Conservation (phyloP, 1,140 invertebrate species). For the Chionoecetes opilio region DNA sequence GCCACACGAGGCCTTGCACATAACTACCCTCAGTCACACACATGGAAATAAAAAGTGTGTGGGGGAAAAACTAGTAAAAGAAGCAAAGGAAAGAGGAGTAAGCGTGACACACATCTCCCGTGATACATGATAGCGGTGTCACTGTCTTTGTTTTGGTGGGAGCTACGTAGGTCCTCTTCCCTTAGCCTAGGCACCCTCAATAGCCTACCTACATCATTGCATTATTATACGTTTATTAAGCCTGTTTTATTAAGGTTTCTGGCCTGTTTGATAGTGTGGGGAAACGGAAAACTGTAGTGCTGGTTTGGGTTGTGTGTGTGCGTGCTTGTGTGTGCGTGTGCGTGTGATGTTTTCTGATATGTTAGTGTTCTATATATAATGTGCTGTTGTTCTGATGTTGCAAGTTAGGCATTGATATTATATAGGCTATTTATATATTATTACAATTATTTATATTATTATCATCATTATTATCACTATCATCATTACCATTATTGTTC, state of each 20-base stretch:
- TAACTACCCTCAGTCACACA: not conserved
- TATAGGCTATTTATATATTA: not conserved
- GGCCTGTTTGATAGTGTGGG: too few species aligned
- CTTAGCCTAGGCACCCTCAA: too few species aligned
- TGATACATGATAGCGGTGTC: constrained; percentile 59
- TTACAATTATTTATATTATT: constrained; percentile 32
- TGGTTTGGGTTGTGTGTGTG: constrained; percentile 30
- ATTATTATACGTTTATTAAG: too few species aligned
- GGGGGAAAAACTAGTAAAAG: not conserved
- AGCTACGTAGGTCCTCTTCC: not conserved
- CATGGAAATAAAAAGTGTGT: constrained; percentile 2
- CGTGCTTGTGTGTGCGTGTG: constrained; percentile 42
- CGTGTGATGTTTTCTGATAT: not conserved
- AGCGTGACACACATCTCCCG: constrained; percentile 51
- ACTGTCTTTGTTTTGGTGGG: constrained; percentile 58
- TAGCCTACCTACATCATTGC: too few species aligned
- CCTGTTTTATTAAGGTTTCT: too few species aligned
- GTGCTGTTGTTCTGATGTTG: not conserved
- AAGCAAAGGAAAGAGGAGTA: not conserved
- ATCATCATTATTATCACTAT: not conserved
- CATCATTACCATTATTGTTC: not conserved
- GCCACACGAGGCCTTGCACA: not conserved
- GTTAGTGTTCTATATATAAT: not conserved
- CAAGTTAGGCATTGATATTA: not conserved
- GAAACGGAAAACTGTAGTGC: too few species aligned